These are phyloP conservation scores for Tolmerus cingulatus DNA, from an alignment of 2,888 invertebrate genomes.

Conservation along the genomic window DNA sequence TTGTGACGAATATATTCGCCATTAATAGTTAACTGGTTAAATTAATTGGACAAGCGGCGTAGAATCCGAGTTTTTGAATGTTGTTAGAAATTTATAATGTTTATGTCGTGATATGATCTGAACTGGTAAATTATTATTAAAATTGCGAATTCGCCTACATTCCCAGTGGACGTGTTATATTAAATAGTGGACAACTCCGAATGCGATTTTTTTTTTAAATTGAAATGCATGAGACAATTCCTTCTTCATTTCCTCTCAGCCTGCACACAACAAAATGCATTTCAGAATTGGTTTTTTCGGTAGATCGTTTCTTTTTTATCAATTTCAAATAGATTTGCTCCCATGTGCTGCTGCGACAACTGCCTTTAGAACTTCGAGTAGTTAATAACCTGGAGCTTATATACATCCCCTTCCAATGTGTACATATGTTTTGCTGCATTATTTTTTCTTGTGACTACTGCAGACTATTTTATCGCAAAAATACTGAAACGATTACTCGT, in stretches of 20 bases:
- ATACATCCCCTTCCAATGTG: not conserved
- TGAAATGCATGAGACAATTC: not conserved
- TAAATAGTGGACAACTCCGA: not conserved
- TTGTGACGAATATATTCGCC: no score
- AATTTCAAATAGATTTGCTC: not conserved
- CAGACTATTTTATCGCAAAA: not conserved
- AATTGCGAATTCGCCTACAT: not conserved
- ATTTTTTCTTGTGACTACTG: not conserved
- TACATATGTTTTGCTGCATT: not conserved
- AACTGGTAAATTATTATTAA: not conserved
- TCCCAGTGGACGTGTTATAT: constrained; percentile 23
- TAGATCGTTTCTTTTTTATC: not conserved
- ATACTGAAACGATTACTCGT: not conserved
- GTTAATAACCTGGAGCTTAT: not conserved
- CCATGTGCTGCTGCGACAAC: not conserved
- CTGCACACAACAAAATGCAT: not conserved
- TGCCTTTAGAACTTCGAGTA: not conserved
- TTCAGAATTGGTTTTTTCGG: not conserved
- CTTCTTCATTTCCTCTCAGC: not conserved
- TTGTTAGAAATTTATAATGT: not conserved
- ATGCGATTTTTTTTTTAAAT: not conserved
- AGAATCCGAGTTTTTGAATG: no score
- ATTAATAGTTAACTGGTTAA: no score
- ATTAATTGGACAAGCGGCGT: no score
- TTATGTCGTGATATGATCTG: not conserved